Conservation (phyloP, 1,140 invertebrate genomes). For the Meloidogyne hapla region DNA sequence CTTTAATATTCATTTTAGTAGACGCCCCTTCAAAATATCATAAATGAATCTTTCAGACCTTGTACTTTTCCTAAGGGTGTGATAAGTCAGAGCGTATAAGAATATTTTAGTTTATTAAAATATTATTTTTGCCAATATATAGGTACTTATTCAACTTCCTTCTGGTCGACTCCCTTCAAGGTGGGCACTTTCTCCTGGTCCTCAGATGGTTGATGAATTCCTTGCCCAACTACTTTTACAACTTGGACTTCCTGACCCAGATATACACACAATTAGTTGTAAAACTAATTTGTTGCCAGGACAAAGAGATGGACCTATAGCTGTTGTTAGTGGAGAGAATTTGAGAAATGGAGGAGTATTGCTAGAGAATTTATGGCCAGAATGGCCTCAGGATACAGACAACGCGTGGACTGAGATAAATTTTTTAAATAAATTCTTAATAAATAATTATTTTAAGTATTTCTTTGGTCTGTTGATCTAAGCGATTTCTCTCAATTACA, state of each 20-base stretch:
- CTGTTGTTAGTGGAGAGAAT: constrained; percentile 32
- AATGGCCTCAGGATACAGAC: constrained; percentile 40
- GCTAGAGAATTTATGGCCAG: background rate
- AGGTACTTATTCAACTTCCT: constrained; percentile 19
- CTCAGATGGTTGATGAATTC: constrained; percentile 42
- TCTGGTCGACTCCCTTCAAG: constrained; percentile 26
- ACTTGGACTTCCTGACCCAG: constrained; percentile 39
- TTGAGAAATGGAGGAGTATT: background rate
- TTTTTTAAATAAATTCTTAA: background rate
- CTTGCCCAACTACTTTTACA: constrained; percentile 34
- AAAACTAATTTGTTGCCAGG: constrained; percentile 33
- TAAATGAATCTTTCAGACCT: too few species aligned
- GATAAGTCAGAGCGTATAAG: too few species aligned
- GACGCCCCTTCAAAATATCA: too few species aligned
- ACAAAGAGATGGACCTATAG: constrained; percentile 32
- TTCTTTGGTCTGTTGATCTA: background rate
- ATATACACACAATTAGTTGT: constrained; percentile 41
- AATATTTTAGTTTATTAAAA: background rate
- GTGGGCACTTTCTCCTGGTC: constrained; percentile 14
- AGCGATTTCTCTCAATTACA: background rate
- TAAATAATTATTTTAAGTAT: too few species aligned
- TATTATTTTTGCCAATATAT: background rate
- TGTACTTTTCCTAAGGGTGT: too few species aligned
- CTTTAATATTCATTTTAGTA: too few species aligned
- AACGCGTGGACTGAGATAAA: constrained; percentile 46